Evolutionary conservation across 2,888 invertebrate genomes (phyloP).

Genomic region (Brachypalpus laphriformis): DNA sequence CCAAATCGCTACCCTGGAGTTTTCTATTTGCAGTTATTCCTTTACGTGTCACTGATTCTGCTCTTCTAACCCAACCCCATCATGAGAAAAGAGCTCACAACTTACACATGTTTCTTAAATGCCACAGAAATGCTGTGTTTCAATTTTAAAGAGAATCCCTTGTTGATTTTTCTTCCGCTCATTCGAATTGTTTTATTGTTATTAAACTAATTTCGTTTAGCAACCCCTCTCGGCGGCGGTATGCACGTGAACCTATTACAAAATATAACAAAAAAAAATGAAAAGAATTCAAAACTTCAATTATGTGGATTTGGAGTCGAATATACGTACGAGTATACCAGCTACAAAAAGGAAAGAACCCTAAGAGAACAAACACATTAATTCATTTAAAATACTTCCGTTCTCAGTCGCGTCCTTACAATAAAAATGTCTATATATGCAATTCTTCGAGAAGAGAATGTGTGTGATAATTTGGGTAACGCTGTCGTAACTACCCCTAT

Average conservation of each 20-base stretch:
- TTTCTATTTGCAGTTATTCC: slow-evolving; percentile 35
- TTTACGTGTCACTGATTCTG: slow-evolving; percentile 26
- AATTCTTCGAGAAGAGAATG: slow-evolving; percentile 39
- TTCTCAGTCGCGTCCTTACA: slow-evolving; percentile 50
- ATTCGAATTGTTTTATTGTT: slow-evolving; percentile 41
- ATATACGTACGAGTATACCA: neutral
- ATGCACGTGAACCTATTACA: slow-evolving; percentile 22
- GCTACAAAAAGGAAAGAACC: slow-evolving; percentile 30
- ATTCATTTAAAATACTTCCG: slow-evolving; percentile 68
- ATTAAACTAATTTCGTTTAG: slow-evolving; percentile 34
- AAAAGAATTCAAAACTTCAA: slow-evolving; percentile 15
- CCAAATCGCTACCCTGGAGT: neutral
- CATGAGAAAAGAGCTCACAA: slow-evolving; percentile 46
- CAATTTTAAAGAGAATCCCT: slow-evolving; percentile 26
- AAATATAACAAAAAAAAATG: neutral
- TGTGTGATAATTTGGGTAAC: slow-evolving; percentile 67
- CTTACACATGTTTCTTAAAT: slow-evolving; percentile 54
- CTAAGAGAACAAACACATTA: slow-evolving; percentile 39
- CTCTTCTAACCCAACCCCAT: neutral
- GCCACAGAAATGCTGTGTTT: slow-evolving; percentile 28
- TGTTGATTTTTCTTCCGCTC: slow-evolving; percentile 54
- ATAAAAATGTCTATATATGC: slow-evolving; percentile 37
- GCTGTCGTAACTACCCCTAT: slow-evolving; percentile 69
- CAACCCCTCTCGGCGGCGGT: slow-evolving; percentile 1
- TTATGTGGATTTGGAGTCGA: slow-evolving; percentile 22